Evolutionary conservation across 2,888 invertebrate genomes (phyloP), one percentile per base, ranked within the genome.

Genomic region (Brachypalpus laphriformis): DNA sequence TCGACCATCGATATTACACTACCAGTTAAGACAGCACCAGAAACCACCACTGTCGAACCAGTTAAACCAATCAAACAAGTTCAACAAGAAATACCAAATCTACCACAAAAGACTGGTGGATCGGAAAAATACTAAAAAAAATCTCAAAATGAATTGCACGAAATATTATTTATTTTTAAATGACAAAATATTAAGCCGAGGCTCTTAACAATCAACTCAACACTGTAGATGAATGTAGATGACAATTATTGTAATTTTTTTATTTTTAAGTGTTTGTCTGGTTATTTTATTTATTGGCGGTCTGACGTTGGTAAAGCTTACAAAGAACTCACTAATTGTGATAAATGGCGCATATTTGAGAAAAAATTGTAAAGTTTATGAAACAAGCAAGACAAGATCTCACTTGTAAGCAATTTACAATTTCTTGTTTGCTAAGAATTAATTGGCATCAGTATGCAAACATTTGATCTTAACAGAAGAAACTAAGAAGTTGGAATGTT

Each of bases 1-100:
- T 90, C 90, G 37, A 90, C 88, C 8, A 45, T 91, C 65, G 91
- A 91, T 74, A 89, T 91, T 1, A 89, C 89, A 1, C 61, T 90
- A 54, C 91, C 91, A 7, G 87, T 88, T n/a, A 90, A 89, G 49
- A 87, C 88, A 6, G 82, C 88, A 42, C 89, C 88, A 16, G 89
- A 89, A 42, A 37, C 88, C 0, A 90, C 90, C 56, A 90, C 89
- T 63, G 89, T 91, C 9, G 77, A 88, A 28, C 88, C 82, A 82
- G 77, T 87, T 5, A 87, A 87, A 47, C 82, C 87, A 3, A 68
- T 74, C 7, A 68, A 70, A 20, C 83, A 70, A 65, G 18, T 37
- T 18, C 47, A 63, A 40, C 61, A 56, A 14, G 54, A 59, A 4
- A 37, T 25, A 61, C 42, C 68, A 47, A 16, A n/a, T 16, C 47